These are phyloP conservation scores for Parnassius glacialis DNA, from an alignment of 2,888 invertebrate genomes.

Conservation along the genomic window DNA sequence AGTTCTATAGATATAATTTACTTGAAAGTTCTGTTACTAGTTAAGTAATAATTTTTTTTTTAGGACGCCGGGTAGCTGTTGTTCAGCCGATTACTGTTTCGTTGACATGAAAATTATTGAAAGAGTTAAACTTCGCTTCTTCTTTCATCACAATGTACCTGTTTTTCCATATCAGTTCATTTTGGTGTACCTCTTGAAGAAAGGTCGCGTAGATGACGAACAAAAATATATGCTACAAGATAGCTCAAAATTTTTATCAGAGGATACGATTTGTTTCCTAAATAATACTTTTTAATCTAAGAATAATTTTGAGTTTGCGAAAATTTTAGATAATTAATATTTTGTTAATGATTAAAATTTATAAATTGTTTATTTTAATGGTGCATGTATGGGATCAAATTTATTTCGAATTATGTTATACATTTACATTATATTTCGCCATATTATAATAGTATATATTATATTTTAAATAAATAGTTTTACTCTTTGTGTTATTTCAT, in stretches of 20 bases:
- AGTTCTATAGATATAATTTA: too few relatives aligned
- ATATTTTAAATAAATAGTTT: conserved; percentile 19
- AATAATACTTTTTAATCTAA: conserved; percentile 23
- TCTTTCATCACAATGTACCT: conserved; percentile 71
- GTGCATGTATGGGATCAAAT: conserved; percentile 15
- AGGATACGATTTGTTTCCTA: conserved; percentile 16
- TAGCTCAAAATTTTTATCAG: conserved; percentile 48
- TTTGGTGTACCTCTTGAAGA: conserved; percentile 63
- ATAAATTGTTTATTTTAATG: conserved; percentile 13
- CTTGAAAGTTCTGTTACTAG: too few relatives aligned
- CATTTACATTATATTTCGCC: conserved; percentile 6
- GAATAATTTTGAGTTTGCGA: not conserved
- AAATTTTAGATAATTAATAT: conserved; percentile 4
- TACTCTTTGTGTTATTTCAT: conserved; percentile 12
- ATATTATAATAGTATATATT: conserved; percentile 16
- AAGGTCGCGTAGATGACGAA: conserved; percentile 65
- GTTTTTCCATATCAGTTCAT: conserved; percentile 75
- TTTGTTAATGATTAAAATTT: conserved; percentile 7
- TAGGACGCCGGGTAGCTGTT: conserved; percentile 74
- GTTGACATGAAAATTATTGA: conserved; percentile 76
- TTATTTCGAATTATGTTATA: conserved; percentile 5
- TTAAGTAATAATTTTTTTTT: conserved; percentile 21
- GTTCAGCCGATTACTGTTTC: conserved; percentile 72
- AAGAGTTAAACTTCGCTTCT: conserved; percentile 67
- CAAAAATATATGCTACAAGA: conserved; percentile 71